Evolutionary conservation across 2,113 vertebrate species (phyloP).

Genomic region (Tinamus guttatus): DNA sequence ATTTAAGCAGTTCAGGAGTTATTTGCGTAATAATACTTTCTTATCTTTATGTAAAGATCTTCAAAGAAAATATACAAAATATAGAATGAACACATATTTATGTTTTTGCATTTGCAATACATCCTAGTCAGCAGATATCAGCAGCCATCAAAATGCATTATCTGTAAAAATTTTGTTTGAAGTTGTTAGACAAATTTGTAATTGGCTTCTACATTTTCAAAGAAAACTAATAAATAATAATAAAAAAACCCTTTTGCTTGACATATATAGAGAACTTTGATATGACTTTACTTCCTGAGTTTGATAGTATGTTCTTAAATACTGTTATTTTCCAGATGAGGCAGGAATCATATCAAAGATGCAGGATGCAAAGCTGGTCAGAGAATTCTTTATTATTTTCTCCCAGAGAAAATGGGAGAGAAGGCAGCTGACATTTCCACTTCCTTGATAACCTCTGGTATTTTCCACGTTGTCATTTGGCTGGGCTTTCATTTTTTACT

Average conservation of each 20-base stretch:
- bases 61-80: background rate
- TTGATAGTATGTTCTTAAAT: background rate
- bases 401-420: background rate
- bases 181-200: background rate
- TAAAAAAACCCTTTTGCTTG: background rate
- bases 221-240: background rate
- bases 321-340: background rate
- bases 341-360: background rate
- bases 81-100: background rate
- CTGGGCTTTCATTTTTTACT: background rate
- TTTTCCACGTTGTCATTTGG: background rate
- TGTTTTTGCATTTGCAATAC: background rate
- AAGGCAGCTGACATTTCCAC: background rate
- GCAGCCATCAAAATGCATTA: background rate
- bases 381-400: conserved; percentile 8
- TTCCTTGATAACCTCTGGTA: background rate
- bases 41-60: background rate
- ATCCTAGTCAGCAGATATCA: background rate
- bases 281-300: background rate
- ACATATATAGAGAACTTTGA: background rate
- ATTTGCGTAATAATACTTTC: background rate
- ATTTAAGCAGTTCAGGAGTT: background rate
- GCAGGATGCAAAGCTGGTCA: background rate
- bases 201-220: background rate
- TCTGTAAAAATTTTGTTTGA: background rate